A percentile compares a stretch with the other conserved stretches of the same genome.
Conservation (phyloP, 2,888 invertebrate species). For the Oscheius sp. region DNA sequence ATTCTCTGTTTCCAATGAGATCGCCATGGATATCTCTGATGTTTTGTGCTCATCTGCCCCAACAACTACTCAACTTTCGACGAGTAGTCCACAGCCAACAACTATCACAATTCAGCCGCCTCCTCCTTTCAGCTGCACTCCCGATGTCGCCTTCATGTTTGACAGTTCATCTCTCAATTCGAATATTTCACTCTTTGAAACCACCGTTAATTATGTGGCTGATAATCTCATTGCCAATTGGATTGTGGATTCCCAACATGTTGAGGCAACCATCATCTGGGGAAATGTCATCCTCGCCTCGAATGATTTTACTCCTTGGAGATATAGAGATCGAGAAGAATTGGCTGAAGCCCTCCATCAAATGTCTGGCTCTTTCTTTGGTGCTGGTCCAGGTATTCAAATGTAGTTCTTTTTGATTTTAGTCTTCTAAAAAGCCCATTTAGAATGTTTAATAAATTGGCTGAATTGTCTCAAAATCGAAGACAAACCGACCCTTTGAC, state of each 20-base stretch:
- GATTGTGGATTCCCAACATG: background rate
- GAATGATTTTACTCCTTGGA: background rate
- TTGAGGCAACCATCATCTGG: slow-evolving; percentile 20
- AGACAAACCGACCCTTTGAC: background rate
- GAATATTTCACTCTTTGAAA: background rate
- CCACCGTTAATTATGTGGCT: slow-evolving; percentile 8
- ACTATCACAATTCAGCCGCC: slow-evolving; percentile 17
- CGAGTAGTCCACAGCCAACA: background rate
- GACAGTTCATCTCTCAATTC: slow-evolving; percentile 23
- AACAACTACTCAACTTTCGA: background rate
- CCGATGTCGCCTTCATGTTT: slow-evolving; percentile 22
- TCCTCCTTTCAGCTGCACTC: slow-evolving; percentile 12
- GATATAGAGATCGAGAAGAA: background rate
- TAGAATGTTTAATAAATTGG: background rate
- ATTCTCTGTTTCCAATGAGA: background rate
- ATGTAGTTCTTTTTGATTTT: background rate
- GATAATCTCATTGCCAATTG: slow-evolving; percentile 8
- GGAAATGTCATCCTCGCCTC: background rate
- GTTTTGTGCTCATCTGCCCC: slow-evolving; percentile 15
- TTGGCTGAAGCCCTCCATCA: background rate
- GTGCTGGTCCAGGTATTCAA: slow-evolving; percentile 3
- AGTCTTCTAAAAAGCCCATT: background rate
- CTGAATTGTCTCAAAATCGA: background rate
- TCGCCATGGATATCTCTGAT: slow-evolving; percentile 22
- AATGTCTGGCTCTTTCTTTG: slow-evolving; percentile 1